phyloP scores from a whole-genome alignment of 2,113 vertebrate genomes.

The Phainopepla nitens region DNA sequence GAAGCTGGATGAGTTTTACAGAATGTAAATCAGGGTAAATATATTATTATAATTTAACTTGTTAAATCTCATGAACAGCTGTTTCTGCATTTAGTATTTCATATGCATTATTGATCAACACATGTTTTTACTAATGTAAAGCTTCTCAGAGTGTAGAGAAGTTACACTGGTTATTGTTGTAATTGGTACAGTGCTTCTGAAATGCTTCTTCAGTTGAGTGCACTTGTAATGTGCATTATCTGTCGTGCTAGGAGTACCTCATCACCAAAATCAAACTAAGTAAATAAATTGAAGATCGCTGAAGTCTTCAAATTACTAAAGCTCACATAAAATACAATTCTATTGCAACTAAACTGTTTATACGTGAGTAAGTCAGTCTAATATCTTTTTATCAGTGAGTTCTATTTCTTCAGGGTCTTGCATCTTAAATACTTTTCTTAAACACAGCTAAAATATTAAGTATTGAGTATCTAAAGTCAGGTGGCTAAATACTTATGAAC shows the following conservation, averaged over 20 bases:
- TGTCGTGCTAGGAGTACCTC: not conserved
- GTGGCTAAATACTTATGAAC: not conserved
- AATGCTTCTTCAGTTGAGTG: not conserved
- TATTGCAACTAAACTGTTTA: not conserved
- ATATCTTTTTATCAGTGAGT: not conserved
- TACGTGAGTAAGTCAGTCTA: not conserved
- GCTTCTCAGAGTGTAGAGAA: not conserved
- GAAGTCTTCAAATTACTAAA: not conserved
- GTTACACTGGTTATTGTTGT: not conserved
- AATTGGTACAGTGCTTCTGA: not conserved
- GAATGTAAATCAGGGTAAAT: not conserved
- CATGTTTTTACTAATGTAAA: not conserved
- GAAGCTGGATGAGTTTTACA: not conserved
- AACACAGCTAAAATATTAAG: not conserved
- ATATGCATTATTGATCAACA: constrained; percentile 31
- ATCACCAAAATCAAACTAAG: not conserved
- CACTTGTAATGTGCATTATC: not conserved
- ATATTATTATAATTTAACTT: constrained; percentile 47
- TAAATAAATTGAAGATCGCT: not conserved
- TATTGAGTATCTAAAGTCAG: not conserved
- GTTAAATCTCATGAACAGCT: constrained; percentile 62
- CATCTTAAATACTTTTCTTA: not conserved
- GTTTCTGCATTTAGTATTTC: not conserved
- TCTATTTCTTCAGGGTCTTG: not conserved
- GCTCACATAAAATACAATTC: not conserved